Base-by-base conservation (phyloP, 2,797 vertebrate species). In the Gobio occitaniae region DNA sequence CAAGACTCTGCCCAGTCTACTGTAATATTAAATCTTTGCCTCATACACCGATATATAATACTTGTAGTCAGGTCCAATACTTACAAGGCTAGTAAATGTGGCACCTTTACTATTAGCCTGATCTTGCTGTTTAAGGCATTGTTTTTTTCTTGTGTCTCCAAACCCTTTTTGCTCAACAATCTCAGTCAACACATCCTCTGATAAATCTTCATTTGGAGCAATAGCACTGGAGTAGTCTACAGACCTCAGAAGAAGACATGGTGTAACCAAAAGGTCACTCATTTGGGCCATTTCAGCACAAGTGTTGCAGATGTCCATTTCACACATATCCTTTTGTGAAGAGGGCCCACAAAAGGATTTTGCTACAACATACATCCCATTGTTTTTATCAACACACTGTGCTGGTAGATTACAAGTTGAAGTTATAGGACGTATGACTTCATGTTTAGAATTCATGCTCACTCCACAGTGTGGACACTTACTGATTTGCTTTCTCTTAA, bases 11-110 rank as follows among this genome's bases (percentile, higher is more conserved):
- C 47, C 47, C 47, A 47, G 11, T 47, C 47, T 47, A 12, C 47
- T 48, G 44, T 48, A 80, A 32, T 66, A 6, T 3, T 59, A 66
- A 44, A 79, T 9, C 44, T 21, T 63, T 32, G 61, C 0, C 47
- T 47, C 47, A 47, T 47, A 47, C 0, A 47, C 47, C 0, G 47
- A 47, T 11, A 47, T 32, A 48, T 48, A 66, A 52, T 80, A n/a
- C 44, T 19, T 52, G 78, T 80, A 44, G 17, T 48, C 6, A 1
- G 59, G 25, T 21, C 44, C 25, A 48, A n/a, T 13, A 29, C 17
- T 80, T 66, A 79, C 10, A 48, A 79, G 25, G 44, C 78, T 66
- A 66, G 78, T 29, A 48, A 79, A 65, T 19, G 78, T 80, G 3
- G 25, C 61, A 32, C 17, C 61, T 50, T 68, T 47, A 50, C 25